Evolutionary conservation across 2,797 vertebrate genomes (phyloP), one percentile per base, ranked within the genome.

Genomic region (Rhinogobio ventralis): DNA sequence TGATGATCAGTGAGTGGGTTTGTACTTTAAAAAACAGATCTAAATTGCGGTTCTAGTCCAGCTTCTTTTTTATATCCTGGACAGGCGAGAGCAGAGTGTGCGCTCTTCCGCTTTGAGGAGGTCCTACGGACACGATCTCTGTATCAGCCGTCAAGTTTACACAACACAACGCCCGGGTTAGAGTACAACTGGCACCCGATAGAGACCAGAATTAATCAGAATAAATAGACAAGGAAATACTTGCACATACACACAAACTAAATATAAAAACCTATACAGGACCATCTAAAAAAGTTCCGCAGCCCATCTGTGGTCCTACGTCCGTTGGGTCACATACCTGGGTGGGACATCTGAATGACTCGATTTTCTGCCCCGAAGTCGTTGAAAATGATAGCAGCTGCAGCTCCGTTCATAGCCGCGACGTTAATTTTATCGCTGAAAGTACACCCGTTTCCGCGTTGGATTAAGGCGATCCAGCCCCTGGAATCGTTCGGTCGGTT

Each of bases 301-400:
- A 30, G 8, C 9, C 6, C 19, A 36, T 23, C 25, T 51, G 17
- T 62, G 20, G 15, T 46, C 33, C 7, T n/a, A 55, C 19, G 7
- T 39, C 10, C 36, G 11, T 23, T 46, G 25, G 11, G 8, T 60
- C 51, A 62, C 55, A 73, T 91, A 96, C 96, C 96, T 7, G 94
- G 94, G 90, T 97, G 96, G 75, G 95, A 95, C 96, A 97, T 97
- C 88, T 95, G 92, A 87, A 96, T 94, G 87, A 96, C 93, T 46
- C 94, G 93, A 90, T 95, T 95, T 82, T 94, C 93, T n/a, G 92
- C 92, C 20, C 94, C 95, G 0, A 90, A 86, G 84, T 93, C 95
- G 92, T 97, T 97, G 91, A 93, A 96, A 89, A 97, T 95, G 76
- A 96, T 94, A 17, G 92, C 96, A 81, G 93, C 96, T n/a, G 82